Evolutionary conservation across 1,140 invertebrate species (phyloP).

Genomic region (Drosophila equinoxialis): DNA sequence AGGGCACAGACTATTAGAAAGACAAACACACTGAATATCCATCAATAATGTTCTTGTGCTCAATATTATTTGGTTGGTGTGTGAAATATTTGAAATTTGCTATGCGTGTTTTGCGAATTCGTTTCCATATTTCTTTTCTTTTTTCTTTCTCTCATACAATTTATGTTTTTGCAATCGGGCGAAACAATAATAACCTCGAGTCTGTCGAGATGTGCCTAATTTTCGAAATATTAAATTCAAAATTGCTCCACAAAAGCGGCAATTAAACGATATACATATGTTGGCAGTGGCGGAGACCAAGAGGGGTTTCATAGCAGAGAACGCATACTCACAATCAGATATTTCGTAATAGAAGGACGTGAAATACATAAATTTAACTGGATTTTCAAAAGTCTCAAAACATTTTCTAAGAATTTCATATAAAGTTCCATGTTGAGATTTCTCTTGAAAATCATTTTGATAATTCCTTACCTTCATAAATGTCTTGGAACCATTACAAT

Average conservation of each 20-base stretch:
- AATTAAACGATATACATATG: conserved; percentile 65
- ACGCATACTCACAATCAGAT: no score
- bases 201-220: conserved; percentile 52
- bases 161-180: conserved; percentile 53
- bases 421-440: no score
- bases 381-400: no score
- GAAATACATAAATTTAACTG: no score
- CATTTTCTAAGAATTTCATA: no score
- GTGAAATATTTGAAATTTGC: conserved; percentile 28
- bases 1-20: conserved; percentile 22
- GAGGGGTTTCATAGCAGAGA: conserved; percentile 17
- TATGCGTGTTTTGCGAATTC: conserved; percentile 38
- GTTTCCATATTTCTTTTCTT: neutral
- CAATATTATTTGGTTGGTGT: conserved; percentile 14
- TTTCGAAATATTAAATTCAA: conserved; percentile 47
- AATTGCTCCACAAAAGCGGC: conserved; percentile 65
- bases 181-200: conserved; percentile 74
- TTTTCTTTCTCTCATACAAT: conserved; percentile 17
- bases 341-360: no score
- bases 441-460: no score
- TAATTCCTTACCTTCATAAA: no score
- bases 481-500: no score
- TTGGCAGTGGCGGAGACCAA: neutral
- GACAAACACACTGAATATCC: conserved; percentile 33
- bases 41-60: conserved; percentile 54